Percentiles rank a stretch among this genome's conserved stretches.
Conservation (phyloP, 2,797 vertebrate species). For the Clarias laeviceps region DNA sequence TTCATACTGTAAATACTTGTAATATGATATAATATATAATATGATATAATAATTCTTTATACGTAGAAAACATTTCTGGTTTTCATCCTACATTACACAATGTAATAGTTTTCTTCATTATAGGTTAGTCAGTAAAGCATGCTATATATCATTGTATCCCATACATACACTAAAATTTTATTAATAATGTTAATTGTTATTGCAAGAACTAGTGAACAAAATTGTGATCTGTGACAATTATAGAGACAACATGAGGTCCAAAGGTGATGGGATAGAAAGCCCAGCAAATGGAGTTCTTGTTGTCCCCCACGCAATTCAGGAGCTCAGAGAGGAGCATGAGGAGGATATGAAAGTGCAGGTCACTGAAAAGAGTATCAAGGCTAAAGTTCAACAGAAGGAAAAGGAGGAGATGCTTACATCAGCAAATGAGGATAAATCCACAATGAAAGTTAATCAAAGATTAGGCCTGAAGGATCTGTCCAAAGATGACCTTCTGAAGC, state of each 20-base stretch:
- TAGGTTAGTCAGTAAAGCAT: background rate
- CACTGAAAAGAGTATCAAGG: slow-evolving; percentile 82
- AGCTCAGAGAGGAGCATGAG: slow-evolving; percentile 78
- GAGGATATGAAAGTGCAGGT: slow-evolving; percentile 77
- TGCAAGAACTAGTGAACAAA: background rate
- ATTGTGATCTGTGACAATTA: slow-evolving; percentile 19
- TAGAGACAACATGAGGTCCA: slow-evolving; percentile 91
- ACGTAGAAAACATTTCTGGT: background rate
- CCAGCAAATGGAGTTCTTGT: slow-evolving; percentile 78
- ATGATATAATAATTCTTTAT: background rate
- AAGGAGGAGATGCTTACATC: slow-evolving; percentile 78
- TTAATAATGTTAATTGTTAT: background rate
- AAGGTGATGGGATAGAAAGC: slow-evolving; percentile 83
- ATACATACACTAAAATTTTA: background rate
- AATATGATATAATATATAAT: background rate
- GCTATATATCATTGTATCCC: background rate
- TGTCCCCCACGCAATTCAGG: slow-evolving; percentile 76
- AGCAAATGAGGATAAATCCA: slow-evolving; percentile 79
- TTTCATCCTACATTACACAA: background rate
- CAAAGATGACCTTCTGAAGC: slow-evolving; percentile 87
- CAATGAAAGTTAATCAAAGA: slow-evolving; percentile 69
- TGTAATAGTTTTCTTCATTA: background rate
- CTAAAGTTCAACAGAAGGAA: slow-evolving; percentile 80
- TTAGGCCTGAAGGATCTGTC: slow-evolving; percentile 83
- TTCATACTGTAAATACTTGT: background rate